Evolutionary conservation across 2,888 invertebrate species (phyloP).

Genomic region (Ceraclea dissimilis): DNA sequence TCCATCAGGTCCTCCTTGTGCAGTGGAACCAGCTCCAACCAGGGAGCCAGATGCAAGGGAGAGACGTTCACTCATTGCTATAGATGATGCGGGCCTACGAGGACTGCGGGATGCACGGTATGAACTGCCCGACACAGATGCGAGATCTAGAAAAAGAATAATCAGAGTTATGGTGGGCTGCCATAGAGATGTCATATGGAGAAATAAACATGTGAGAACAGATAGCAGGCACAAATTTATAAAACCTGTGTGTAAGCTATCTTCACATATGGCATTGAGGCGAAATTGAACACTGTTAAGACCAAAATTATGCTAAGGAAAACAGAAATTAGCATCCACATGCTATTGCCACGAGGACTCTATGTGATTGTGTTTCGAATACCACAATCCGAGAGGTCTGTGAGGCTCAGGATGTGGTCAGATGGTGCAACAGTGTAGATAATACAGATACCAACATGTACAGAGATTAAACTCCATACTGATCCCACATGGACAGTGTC

Average conservation of each 20-base stretch:
- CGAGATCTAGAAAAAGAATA: conserved; percentile 39
- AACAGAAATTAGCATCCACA: too few relatives aligned
- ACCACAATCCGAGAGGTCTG: too few relatives aligned
- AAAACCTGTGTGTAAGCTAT: background rate
- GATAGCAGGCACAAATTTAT: background rate
- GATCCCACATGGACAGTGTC: too few relatives aligned
- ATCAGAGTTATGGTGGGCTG: background rate
- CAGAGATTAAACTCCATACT: too few relatives aligned
- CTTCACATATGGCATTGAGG: too few relatives aligned
- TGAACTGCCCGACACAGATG: conserved; percentile 60
- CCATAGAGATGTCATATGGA: background rate
- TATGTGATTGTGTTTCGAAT: too few relatives aligned
- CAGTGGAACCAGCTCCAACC: conserved; percentile 42
- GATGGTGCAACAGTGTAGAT: background rate
- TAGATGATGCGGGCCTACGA: conserved; percentile 35
- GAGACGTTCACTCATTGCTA: conserved; percentile 56
- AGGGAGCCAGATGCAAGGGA: conserved; percentile 64
- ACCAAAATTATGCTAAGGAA: too few relatives aligned
- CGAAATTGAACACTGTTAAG: too few relatives aligned
- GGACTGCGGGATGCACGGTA: conserved; percentile 52
- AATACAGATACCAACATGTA: background rate
- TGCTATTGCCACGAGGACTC: too few relatives aligned
- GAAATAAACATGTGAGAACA: background rate
- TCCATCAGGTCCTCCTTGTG: conserved; percentile 39
- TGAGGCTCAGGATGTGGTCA: too few relatives aligned